A percentile compares a stretch with the other conserved stretches of the same genome.
These are phyloP conservation scores for Drosophila bocki DNA, from an alignment of 1,140 invertebrate genomes.

Conservation along the genomic window DNA sequence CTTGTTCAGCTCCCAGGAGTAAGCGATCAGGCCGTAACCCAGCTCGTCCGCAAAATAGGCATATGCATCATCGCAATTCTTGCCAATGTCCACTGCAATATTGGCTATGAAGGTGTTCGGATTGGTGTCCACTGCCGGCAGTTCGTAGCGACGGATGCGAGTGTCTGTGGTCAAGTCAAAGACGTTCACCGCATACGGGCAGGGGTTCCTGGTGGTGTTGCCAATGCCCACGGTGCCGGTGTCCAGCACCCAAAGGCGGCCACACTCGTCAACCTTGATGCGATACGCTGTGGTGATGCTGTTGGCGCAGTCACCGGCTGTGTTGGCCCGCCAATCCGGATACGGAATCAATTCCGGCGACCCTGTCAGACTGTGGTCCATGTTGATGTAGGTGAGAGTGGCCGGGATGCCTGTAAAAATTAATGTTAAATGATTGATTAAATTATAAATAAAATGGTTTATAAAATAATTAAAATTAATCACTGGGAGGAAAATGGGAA, in stretches of 20 bases:
- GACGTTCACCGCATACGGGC: slow-evolving; percentile 90
- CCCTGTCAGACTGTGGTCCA: slow-evolving; percentile 87
- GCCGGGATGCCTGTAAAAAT: slow-evolving; percentile 89
- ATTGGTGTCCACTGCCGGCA: slow-evolving; percentile 90
- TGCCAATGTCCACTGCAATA: slow-evolving; percentile 91
- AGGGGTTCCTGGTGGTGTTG: slow-evolving; percentile 90
- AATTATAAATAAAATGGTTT: no score
- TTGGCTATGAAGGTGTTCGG: slow-evolving; percentile 92
- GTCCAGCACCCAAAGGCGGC: slow-evolving; percentile 92
- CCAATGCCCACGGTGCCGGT: slow-evolving; percentile 93
- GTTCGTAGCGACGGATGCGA: slow-evolving; percentile 89
- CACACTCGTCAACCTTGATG: slow-evolving; percentile 90
- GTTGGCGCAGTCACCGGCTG: slow-evolving; percentile 89
- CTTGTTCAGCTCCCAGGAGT: slow-evolving; percentile 90
- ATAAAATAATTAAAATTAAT: not conserved
- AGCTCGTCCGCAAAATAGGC: slow-evolving; percentile 93
- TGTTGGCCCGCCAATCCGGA: slow-evolving; percentile 90
- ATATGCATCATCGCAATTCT: slow-evolving; percentile 90
- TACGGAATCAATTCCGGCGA: slow-evolving; percentile 91
- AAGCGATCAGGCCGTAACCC: slow-evolving; percentile 92
- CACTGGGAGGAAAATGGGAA: not conserved
- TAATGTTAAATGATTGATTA: no score
- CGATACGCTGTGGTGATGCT: slow-evolving; percentile 91
- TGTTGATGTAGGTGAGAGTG: slow-evolving; percentile 91
- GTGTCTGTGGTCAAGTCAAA: slow-evolving; percentile 91